Evolutionary conservation across 2,113 vertebrate genomes (phyloP), one percentile per base, ranked within the genome.

Genomic region (Antidorcas marsupialis): DNA sequence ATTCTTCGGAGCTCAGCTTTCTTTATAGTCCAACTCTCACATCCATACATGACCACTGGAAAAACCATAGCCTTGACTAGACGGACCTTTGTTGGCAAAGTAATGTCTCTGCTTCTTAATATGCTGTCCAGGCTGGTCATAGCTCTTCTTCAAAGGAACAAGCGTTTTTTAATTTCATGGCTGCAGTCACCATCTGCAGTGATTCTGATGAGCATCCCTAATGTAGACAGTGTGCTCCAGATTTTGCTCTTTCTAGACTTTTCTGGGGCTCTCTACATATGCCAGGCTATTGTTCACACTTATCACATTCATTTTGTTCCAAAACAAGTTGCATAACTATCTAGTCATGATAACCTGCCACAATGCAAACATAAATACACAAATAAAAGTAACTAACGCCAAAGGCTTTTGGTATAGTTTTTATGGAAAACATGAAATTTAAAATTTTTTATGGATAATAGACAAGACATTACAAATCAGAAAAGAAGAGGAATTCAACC

Each of bases 381-480:
- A 60, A 89, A 89, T 64, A 67, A 90, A 85, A 93, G 13, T 36
- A 25, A 86, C 33, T 28, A 21, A 89, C 53, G 14, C 30, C 67
- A 52, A 36, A 11, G 10, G 76, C 23, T 93, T 85, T 92, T 39
- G 28, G 4, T 36, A 39, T 94, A 39, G n/a, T 74, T 92, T 78
- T 50, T 76, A 50, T 9, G 7, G 16, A 89, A 89, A 97, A 25
- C 4, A 33, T 52, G 7, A 2, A 57, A 39, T 43, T 71, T 4
- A n/a, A 94, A 55, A 64, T 2, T 21, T 10, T 11, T 84, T 43
- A 78, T 30, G 16, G 52, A 57, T 59, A 71, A 95, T 82, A 84
- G 90, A 94, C 45, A 96, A 94, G 57, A 92, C 30, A 95, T 96
- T 45, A 93, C 57, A 92, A 85, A 36, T 67, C 89, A 71, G 88